A percentile compares a stretch with the other conserved stretches of the same genome.
phyloP scores from a whole-genome alignment of 2,113 vertebrate species.

The Corythornis madagascariensis region DNA sequence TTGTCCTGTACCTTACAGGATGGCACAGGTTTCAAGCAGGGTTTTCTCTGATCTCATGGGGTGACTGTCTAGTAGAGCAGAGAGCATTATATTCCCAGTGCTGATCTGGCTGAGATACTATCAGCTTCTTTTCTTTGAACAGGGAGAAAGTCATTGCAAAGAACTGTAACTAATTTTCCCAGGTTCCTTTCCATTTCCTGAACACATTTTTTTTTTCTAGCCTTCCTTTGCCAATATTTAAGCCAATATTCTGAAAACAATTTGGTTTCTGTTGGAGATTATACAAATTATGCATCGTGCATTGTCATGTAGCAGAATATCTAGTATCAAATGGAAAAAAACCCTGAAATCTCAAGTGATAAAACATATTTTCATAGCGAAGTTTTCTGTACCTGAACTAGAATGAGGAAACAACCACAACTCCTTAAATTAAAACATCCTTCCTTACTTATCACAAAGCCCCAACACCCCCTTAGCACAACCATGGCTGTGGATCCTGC shows the following conservation, averaged over 20 bases:
- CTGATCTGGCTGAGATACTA: background rate
- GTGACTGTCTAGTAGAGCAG: background rate
- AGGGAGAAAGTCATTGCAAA: background rate
- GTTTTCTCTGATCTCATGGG: background rate
- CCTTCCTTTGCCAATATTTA: background rate
- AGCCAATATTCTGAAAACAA: background rate
- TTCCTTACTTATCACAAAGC: background rate
- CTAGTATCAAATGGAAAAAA: background rate
- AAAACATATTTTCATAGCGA: background rate
- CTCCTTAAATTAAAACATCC: background rate
- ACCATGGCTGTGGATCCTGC: background rate
- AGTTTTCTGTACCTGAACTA: background rate
- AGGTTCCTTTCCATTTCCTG: background rate
- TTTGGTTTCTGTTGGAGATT: background rate
- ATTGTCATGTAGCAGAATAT: background rate
- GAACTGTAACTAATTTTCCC: background rate
- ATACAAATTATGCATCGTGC: background rate
- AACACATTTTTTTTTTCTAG: background rate
- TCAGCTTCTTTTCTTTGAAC: background rate
- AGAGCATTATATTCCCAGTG: background rate
- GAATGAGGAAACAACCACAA: background rate
- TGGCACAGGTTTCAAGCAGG: background rate
- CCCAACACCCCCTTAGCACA: background rate
- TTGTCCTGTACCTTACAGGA: background rate
- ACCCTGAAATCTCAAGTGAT: background rate